phyloP scores from a whole-genome alignment of 1,140 invertebrate genomes.

The Drosophila bipectinata region DNA sequence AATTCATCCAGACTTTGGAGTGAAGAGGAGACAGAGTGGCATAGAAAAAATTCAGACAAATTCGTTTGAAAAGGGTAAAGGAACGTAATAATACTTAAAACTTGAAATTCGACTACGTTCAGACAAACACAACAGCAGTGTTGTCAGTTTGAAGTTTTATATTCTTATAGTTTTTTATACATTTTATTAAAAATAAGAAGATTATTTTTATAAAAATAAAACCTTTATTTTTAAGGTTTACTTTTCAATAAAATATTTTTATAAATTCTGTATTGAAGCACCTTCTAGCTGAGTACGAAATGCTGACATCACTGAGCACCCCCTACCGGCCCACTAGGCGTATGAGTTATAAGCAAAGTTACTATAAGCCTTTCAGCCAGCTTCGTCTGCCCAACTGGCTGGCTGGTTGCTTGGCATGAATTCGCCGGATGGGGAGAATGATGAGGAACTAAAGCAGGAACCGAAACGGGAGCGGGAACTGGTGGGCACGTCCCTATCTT shows the following conservation, averaged over 20 bases:
- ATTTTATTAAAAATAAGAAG: background rate
- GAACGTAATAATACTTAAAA: conserved; percentile 83
- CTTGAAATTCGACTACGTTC: conserved; percentile 71
- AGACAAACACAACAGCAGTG: conserved; percentile 23
- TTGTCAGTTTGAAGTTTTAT: conserved; percentile 10
- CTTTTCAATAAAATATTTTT: background rate
- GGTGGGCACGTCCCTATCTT: conserved; percentile 64
- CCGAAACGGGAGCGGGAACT: background rate
- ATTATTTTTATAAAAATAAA: background rate
- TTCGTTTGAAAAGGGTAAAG: conserved; percentile 81
- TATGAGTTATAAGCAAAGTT: conserved; percentile 78
- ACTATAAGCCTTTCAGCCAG: conserved; percentile 55
- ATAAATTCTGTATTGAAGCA: background rate
- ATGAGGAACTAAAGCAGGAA: background rate
- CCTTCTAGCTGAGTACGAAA: background rate
- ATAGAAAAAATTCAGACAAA: conserved; percentile 71
- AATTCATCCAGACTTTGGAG: conserved; percentile 5
- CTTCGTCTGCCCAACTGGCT: conserved; percentile 36
- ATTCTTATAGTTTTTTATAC: background rate
- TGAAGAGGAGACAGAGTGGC: background rate
- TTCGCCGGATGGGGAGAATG: conserved; percentile 2
- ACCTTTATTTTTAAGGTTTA: background rate
- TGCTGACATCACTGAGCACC: conserved; percentile 25
- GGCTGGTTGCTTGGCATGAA: conserved; percentile 2
- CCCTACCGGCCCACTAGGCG: conserved; percentile 54